Evolutionary conservation across 2,888 invertebrate genomes (phyloP).

Genomic region (Epistrophe eligans): DNA sequence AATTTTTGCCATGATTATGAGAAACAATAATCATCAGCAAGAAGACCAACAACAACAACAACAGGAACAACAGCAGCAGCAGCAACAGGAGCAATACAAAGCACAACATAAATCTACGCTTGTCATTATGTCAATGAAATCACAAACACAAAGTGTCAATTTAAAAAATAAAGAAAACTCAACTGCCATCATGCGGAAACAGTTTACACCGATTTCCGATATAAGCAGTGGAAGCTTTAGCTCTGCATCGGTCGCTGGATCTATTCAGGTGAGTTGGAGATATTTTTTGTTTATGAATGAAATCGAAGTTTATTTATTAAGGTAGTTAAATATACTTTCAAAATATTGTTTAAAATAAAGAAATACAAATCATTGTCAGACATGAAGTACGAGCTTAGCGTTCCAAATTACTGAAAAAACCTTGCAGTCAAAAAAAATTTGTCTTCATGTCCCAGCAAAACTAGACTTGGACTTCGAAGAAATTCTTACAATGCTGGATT

Average conservation of each 20-base stretch:
- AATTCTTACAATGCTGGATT: no score
- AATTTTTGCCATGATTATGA: slow-evolving; percentile 71
- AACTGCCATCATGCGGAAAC: slow-evolving; percentile 78
- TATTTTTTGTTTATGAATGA: neutral
- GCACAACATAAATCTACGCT: slow-evolving; percentile 68
- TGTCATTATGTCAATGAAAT: slow-evolving; percentile 74
- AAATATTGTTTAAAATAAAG: no score
- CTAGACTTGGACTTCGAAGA: no score
- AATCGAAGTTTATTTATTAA: neutral
- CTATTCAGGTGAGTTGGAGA: slow-evolving; percentile 82
- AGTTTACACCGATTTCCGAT: slow-evolving; percentile 80
- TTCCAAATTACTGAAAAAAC: no score
- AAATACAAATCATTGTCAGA: no score
- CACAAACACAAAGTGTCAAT: slow-evolving; percentile 71
- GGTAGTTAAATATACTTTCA: no score
- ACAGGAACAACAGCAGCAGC: slow-evolving; percentile 61
- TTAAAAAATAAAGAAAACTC: slow-evolving; percentile 70
- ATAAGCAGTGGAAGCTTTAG: slow-evolving; percentile 83
- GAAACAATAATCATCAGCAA: slow-evolving; percentile 74
- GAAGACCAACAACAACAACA: slow-evolving; percentile 72
- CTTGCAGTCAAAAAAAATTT: no score
- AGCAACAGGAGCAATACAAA: slow-evolving; percentile 70
- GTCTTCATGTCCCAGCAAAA: no score
- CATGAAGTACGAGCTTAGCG: no score
- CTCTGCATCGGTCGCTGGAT: slow-evolving; percentile 83